Conservation (phyloP, 2,113 vertebrate species). For the Paracanthobrama guichenoti region DNA sequence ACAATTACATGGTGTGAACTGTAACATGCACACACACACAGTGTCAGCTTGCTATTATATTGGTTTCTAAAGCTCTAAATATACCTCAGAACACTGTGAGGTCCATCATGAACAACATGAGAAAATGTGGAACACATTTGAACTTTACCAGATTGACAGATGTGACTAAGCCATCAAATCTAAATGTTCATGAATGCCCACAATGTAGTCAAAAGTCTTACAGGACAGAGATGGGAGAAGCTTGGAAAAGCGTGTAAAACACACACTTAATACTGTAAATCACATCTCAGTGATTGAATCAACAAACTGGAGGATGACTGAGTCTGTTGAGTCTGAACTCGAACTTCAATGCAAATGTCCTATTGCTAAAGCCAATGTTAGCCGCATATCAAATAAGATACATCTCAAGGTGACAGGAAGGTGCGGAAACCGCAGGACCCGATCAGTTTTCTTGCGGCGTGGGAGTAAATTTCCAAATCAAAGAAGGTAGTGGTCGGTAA, state of each 20-base stretch:
- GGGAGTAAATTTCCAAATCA: no score
- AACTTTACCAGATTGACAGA: neutral
- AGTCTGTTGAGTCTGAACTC: neutral
- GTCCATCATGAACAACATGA: neutral
- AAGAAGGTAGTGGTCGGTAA: no score
- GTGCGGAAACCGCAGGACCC: no score
- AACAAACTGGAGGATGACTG: neutral
- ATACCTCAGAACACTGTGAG: neutral
- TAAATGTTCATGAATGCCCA: neutral
- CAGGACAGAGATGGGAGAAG: neutral
- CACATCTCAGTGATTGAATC: conserved; percentile 1
- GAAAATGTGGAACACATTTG: neutral
- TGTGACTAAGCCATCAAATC: neutral
- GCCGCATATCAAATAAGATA: neutral
- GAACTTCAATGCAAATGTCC: neutral
- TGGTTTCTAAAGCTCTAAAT: conserved; percentile 7
- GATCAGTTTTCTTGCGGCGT: no score
- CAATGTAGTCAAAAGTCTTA: neutral
- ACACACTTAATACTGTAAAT: neutral
- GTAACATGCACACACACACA: conserved; percentile 28
- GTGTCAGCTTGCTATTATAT: neutral
- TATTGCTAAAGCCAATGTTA: neutral
- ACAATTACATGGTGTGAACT: conserved; percentile 45
- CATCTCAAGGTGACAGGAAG: neutral
- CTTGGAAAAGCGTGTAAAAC: neutral